Conservation (phyloP, 2,888 invertebrate species). For the Agriopis aurantiaria region DNA sequence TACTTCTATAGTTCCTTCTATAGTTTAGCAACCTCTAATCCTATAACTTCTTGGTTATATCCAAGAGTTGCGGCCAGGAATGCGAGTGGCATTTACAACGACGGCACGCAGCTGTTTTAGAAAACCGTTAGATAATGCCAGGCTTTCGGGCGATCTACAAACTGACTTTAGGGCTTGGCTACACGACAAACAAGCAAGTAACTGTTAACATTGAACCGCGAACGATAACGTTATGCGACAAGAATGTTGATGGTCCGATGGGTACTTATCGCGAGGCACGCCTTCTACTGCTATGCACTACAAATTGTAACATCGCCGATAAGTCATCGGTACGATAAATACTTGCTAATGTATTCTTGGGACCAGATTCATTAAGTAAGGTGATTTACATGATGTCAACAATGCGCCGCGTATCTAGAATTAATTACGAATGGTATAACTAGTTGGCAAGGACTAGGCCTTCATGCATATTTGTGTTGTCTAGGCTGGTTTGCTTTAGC, state of each 20-base stretch:
- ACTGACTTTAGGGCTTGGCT: not conserved
- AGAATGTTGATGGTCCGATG: constrained; percentile 69
- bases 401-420: constrained; percentile 24
- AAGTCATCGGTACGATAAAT: constrained; percentile 46
- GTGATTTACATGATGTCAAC: constrained; percentile 44
- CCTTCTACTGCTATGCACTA: constrained; percentile 45
- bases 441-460: constrained; percentile 34
- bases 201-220: constrained; percentile 46
- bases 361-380: constrained; percentile 43
- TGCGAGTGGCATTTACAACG: not conserved
- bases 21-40: not conserved
- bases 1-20: too few relatives aligned
- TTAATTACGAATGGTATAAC: constrained; percentile 30
- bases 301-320: constrained; percentile 42
- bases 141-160: not conserved
- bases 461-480: constrained; percentile 33
- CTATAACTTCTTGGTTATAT: not conserved
- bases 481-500: constrained; percentile 27
- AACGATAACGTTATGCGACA: constrained; percentile 59
- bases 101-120: not conserved
- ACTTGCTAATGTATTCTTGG: constrained; percentile 45
- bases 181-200: constrained; percentile 14
- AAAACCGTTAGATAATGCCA: constrained; percentile 4
- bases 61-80: not conserved
- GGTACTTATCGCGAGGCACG: constrained; percentile 60